A percentile compares a stretch with the other conserved stretches of the same genome.
These are phyloP conservation scores for Pseudorhombus dupliciocellatus DNA, from an alignment of 2,113 vertebrate species.

Conservation along the genomic window DNA sequence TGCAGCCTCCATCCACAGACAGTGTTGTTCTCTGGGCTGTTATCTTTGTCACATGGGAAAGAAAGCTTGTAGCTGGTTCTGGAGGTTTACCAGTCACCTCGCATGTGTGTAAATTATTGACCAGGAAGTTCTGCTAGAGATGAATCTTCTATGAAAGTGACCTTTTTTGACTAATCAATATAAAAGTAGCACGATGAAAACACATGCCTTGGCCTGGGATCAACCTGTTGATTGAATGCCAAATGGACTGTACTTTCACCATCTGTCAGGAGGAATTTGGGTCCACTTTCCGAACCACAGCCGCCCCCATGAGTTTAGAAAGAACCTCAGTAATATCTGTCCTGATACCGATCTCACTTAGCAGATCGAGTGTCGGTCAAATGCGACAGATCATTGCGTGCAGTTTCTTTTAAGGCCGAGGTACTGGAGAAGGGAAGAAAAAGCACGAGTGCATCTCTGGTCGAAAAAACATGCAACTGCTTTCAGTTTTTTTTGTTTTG, in stretches of 20 bases:
- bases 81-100: background rate
- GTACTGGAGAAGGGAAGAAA: background rate
- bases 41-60: background rate
- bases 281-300: too few species aligned
- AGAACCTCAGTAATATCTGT: background rate
- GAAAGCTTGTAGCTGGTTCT: fast-evolving
- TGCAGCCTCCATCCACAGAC: conserved; percentile 8
- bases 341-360: background rate
- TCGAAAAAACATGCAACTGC: background rate
- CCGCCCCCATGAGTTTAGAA: background rate
- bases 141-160: background rate
- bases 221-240: background rate
- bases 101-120: background rate
- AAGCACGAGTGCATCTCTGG: background rate
- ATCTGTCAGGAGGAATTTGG: background rate
- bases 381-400: background rate
- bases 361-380: background rate
- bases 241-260: background rate
- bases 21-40: background rate
- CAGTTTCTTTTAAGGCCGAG: background rate
- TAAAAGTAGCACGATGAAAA: background rate
- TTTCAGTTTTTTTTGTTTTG: background rate
- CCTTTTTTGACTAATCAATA: too few species aligned
- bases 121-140: background rate
- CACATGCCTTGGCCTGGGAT: background rate